A percentile compares a stretch with the other conserved stretches of the same genome.
Evolutionary conservation across 2,888 invertebrate genomes (phyloP).

Genomic region (Pharmacophagus antenor): DNA sequence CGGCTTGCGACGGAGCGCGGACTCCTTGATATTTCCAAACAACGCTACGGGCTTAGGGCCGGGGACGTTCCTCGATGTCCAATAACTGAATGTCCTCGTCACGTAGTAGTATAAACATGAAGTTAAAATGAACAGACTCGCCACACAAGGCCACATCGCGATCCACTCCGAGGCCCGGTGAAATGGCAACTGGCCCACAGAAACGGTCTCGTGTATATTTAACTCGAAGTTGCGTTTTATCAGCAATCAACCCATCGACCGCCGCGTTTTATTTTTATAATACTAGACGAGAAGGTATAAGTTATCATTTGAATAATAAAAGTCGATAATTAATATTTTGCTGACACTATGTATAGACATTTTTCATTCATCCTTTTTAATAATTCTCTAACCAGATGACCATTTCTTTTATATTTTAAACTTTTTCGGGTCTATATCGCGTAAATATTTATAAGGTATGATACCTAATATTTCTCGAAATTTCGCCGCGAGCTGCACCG

Average conservation of each 20-base stretch:
- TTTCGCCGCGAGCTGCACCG: too few relatives aligned
- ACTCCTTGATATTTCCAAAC: constrained; percentile 2
- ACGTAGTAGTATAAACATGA: neutral
- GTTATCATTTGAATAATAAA: too few relatives aligned
- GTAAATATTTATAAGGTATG: too few relatives aligned
- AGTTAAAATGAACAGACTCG: neutral
- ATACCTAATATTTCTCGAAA: too few relatives aligned
- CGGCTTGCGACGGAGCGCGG: neutral
- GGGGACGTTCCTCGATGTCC: neutral
- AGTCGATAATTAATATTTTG: too few relatives aligned
- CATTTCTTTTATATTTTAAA: too few relatives aligned
- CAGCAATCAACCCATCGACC: neutral
- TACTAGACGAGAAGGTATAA: neutral
- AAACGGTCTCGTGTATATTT: neutral
- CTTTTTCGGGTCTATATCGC: too few relatives aligned
- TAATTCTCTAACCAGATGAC: too few relatives aligned
- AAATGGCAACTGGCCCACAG: neutral
- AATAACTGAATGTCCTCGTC: neutral
- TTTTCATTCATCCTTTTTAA: too few relatives aligned
- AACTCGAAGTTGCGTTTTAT: neutral
- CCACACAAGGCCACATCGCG: neutral
- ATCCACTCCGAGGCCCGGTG: neutral
- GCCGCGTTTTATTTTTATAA: too few relatives aligned
- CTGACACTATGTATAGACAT: too few relatives aligned
- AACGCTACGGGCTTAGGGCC: constrained; percentile 1